Evolutionary conservation across 2,888 invertebrate genomes (phyloP), one percentile per base, ranked within the genome.

Genomic region (Orthosia gracilis): DNA sequence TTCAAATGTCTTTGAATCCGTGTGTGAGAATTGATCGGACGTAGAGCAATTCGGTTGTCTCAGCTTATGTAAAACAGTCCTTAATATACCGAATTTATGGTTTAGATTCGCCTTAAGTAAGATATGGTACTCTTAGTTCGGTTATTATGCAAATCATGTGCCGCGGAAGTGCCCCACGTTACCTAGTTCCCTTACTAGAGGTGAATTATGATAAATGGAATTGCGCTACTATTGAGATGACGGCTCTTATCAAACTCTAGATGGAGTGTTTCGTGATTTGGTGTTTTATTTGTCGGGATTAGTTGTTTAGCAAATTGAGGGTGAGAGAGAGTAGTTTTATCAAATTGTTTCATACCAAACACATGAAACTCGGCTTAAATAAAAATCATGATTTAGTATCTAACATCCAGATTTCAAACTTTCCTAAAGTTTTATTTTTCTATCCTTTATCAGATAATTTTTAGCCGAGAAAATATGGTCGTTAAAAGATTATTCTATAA

Each of bases 101-200:
- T 89, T 86, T 75, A 89, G 89, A 91, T 90, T 92, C 82, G 80
- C 63, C 72, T 85, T 80, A 83, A 75, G 73, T 76, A 79, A 85
- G 85, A 88, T 89, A 85, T 87, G 85, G 91, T 90, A 91, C 88
- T 91, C 92, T 93, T 91, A 93, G 92, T 93, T 92, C 86, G 85
- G 94, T 94, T 94, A 95, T 94, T 94, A 95, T 96, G 95, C 93
- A 95, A 95, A 96, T 95, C 92, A 92, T 93, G 93, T 90, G 91
- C 92, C 86, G 83, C 91, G 94, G 93, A 94, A 94, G 93, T 92
- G 92, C 92, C 89, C 90, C 89, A 92, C 92, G 93, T 93, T 94
- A 93, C 93, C 92, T 93, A 93, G 92, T 94, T 94, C 90, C 92
- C 92, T 92, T 92, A 91, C 93, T 93, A 92, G 91, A 92, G 91